Conservation (phyloP, 2,888 invertebrate species). For the Trissoscelio sp. region DNA sequence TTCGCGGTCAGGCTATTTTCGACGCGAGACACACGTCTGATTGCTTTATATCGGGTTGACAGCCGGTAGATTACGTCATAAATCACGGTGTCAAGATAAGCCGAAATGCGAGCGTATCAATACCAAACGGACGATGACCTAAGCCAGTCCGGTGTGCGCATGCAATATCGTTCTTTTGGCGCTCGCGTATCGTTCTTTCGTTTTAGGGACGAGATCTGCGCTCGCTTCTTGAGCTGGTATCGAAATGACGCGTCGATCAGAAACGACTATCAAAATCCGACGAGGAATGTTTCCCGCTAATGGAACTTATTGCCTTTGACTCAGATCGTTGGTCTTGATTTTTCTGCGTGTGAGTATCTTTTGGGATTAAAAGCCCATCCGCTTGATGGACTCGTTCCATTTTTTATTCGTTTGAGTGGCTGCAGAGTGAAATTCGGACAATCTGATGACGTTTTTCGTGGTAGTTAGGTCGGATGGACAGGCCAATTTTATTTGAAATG, state of each 20-base stretch:
- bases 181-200: slow-evolving; percentile 64
- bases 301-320: slow-evolving; percentile 64
- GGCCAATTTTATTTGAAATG: too few relatives aligned
- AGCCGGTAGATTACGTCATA: slow-evolving; percentile 71
- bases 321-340: slow-evolving; percentile 25
- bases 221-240: slow-evolving; percentile 16
- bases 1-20: slow-evolving; percentile 70
- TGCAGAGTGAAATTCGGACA: background rate
- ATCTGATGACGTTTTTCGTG: background rate
- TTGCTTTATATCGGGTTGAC: slow-evolving; percentile 61
- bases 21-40: slow-evolving; percentile 54
- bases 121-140: slow-evolving; percentile 69
- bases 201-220: slow-evolving; percentile 70
- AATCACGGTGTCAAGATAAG: slow-evolving; percentile 75
- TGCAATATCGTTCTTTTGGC: slow-evolving; percentile 61
- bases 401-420: slow-evolving; percentile 2
- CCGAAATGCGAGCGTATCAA: slow-evolving; percentile 70
- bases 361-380: slow-evolving; percentile 34
- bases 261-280: slow-evolving; percentile 49
- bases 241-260: slow-evolving; percentile 57
- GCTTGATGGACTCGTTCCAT: slow-evolving; percentile 16
- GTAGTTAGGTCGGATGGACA: too few relatives aligned
- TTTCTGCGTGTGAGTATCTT: slow-evolving; percentile 1
- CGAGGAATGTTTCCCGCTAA: slow-evolving; percentile 57
- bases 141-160: slow-evolving; percentile 47